Evolutionary conservation across 2,888 invertebrate species (phyloP).

Genomic region (Cryptops parisi): DNA sequence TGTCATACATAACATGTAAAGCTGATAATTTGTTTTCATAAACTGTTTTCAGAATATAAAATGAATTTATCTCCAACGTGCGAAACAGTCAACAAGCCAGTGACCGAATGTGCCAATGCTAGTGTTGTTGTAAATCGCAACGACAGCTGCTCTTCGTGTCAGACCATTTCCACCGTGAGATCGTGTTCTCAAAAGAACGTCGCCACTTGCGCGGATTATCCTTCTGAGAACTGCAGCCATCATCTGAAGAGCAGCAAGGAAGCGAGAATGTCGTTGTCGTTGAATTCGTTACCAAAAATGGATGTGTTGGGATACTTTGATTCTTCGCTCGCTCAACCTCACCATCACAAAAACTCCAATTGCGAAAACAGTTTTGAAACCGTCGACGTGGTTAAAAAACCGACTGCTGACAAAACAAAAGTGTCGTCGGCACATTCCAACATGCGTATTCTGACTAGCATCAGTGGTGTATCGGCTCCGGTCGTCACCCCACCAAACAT

Average conservation of each 20-base stretch:
- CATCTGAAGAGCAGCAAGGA: not conserved
- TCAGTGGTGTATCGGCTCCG: constrained; percentile 6
- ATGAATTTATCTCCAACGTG: too few relatives aligned
- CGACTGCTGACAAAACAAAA: not conserved
- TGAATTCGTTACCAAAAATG: not conserved
- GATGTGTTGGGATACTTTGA: not conserved
- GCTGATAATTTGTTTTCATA: too few relatives aligned
- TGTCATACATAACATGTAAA: too few relatives aligned
- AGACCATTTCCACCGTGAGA: constrained; percentile 22
- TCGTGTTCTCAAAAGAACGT: constrained; percentile 6
- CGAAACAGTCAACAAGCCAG: too few relatives aligned
- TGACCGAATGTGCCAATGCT: too few relatives aligned
- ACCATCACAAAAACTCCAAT: not conserved
- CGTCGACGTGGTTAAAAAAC: not conserved
- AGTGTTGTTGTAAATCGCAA: constrained; percentile 20
- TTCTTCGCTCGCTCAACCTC: not conserved
- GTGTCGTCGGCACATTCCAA: not conserved
- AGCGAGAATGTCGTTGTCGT: not conserved
- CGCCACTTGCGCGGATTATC: not conserved
- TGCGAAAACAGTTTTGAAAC: not conserved
- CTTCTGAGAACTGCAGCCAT: not conserved
- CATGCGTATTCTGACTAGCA: constrained; percentile 10
- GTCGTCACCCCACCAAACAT: not conserved
- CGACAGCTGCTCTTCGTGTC: constrained; percentile 24
- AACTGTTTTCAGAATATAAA: too few relatives aligned